Evolutionary conservation across 2,888 invertebrate genomes (phyloP), one percentile per base, ranked within the genome.

Genomic region (Pheosia gnoma): DNA sequence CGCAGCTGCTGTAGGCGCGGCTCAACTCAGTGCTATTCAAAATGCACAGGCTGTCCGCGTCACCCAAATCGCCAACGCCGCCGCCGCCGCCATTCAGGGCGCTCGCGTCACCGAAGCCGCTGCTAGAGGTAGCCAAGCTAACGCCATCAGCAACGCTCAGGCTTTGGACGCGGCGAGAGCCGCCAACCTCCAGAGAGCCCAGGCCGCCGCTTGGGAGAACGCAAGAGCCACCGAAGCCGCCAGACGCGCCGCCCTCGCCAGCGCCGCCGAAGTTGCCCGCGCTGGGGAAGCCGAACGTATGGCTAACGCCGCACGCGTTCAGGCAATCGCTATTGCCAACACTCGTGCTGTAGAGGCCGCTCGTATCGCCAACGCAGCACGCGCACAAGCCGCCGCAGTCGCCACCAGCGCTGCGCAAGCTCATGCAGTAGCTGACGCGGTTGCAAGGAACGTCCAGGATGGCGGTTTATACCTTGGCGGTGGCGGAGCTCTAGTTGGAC

Each of bases 21-120:
- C 93, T 51, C 93, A 91, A 59, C 88, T 93, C 57, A 91, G 89
- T 62, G 91, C 92, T 51, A 91, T 92, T 66, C 92, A 93, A 65
- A 92, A 92, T 76, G 92, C 93, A 1, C 93, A 92, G 63, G 93
- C 93, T 11, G 91, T 85, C 10, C 91, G 90, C 13, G 93, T 87
- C 3, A 82, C 91, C 4, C 87, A 91, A 66, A 91, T 93, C 70
- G 90, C 86, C 38, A 89, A 92, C 77, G 83, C 91, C 0, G 93
- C 93, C 55, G 90, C 91, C 11, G 90, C 90, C 39, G 93, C 91
- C 49, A 93, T 93, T 71, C 91, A 92, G 62, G 90, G 91, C 0
- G 93, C 93, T 3, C 89, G 92, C 11, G 88, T 84, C 11, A 79
- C 91, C 5, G 93, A 93, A 69, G 90, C 86, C 1, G 90, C 90